These are phyloP conservation scores for Whitmania pigra DNA, from an alignment of 1,140 invertebrate genomes.

Conservation along the genomic window DNA sequence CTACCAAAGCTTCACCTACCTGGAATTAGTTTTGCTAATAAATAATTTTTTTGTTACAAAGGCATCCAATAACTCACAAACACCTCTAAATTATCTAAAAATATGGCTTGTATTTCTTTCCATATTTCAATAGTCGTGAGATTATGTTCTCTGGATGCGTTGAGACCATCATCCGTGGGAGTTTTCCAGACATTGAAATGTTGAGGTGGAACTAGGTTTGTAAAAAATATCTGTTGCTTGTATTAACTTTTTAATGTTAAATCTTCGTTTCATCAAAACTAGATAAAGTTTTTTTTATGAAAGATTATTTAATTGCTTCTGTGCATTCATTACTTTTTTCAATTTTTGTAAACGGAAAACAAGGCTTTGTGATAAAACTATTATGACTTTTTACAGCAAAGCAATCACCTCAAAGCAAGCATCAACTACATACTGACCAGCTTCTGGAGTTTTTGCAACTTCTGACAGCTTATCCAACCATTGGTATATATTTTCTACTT, in stretches of 20 bases:
- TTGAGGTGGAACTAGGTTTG: background rate
- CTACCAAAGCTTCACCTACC: background rate
- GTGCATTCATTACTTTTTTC: too few species aligned
- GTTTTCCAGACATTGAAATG: background rate
- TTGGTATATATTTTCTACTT: background rate
- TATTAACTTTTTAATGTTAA: too few species aligned
- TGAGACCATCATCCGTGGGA: background rate
- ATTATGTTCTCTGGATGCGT: background rate
- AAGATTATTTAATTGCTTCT: too few species aligned
- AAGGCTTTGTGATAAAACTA: too few species aligned
- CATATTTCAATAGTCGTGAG: conserved; percentile 6
- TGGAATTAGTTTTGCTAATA: background rate
- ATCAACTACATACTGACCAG: background rate
- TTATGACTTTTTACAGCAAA: too few species aligned
- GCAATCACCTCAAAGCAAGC: too few species aligned
- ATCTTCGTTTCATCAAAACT: too few species aligned
- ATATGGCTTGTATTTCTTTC: conserved; percentile 1
- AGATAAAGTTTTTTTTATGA: too few species aligned
- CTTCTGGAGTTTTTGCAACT: background rate
- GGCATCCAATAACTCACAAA: too few species aligned
- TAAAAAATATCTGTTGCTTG: background rate
- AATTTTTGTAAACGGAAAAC: too few species aligned
- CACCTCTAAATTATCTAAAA: conserved; percentile 3
- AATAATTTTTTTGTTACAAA: background rate
- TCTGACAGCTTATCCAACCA: background rate